Evolutionary conservation across 2,113 vertebrate species (phyloP), one percentile per base, ranked within the genome.

Genomic region (Vanacampus margaritifer): DNA sequence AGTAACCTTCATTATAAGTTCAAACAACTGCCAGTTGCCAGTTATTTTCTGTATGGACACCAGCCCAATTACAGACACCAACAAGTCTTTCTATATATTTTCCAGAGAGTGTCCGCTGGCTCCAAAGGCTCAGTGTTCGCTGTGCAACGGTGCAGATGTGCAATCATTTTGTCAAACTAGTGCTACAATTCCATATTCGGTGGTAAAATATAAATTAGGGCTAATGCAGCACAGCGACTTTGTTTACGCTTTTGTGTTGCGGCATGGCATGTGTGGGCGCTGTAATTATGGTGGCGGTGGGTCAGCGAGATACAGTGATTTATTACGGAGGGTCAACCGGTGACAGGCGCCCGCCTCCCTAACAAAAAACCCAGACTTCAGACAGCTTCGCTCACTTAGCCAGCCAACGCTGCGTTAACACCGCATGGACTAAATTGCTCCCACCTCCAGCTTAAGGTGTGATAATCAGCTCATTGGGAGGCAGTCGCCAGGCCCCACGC

Each of bases 381-480:
- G 87, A 80, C 86, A 79, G 17, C 69, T 84, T 78, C 74, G 79
- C 70, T 87, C 88, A 89, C 82, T 90, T 89, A 90, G 82, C 82
- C 85, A 78, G 78, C 81, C 48, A 8, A 68, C 69, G 46, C 70
- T 67, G 82, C 84, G 83, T 86, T 88, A 80, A 81, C 82, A 80
- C 76, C 58, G 71, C 70, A 66, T 73, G 54, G 65, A 74, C 80
- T 72, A 79, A 73, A 81, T 84, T 73, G 72, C 69, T 71, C 78
- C 81, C 76, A 83, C 80, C 78, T 76, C 72, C 13, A 36, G 59
- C 68, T 80, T 74, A 69, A 68, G 71, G 69, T 57, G 80, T 86
- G 88, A 86, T 87, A 89, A 90, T 86, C 86, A 74, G 77, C 76
- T 88, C 84, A 85, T 88, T 87, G 83, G 79, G 78, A 90, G 83